Conservation (phyloP, 2,888 invertebrate species). For the Ochropacha duplaris region DNA sequence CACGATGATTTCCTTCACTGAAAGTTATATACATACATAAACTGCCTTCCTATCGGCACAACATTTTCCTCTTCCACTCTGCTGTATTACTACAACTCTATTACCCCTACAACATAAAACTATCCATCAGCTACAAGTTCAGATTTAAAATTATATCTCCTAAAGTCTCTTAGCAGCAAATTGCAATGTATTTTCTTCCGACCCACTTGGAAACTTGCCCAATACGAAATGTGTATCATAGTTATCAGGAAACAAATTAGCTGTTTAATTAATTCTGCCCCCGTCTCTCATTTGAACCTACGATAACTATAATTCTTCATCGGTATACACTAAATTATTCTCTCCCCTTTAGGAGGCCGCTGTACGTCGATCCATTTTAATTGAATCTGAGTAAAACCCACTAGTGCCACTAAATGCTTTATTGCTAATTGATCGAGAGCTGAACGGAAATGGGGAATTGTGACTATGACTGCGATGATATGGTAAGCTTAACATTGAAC, state of each 20-base stretch:
- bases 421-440: constrained; percentile 53
- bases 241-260: background rate
- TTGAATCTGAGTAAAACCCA: constrained; percentile 55
- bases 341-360: constrained; percentile 34
- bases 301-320: constrained; percentile 26
- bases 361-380: constrained; percentile 49
- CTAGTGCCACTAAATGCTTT: constrained; percentile 52
- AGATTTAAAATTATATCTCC: too few relatives aligned
- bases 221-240: background rate
- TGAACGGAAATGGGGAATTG: constrained; percentile 32
- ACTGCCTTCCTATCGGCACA: too few relatives aligned
- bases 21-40: too few relatives aligned
- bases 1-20: too few relatives aligned
- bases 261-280: background rate
- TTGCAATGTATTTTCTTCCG: background rate
- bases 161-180: background rate
- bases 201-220: background rate
- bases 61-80: too few relatives aligned
- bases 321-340: constrained; percentile 42
- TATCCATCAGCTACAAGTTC: too few relatives aligned
- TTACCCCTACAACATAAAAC: too few relatives aligned
- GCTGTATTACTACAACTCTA: too few relatives aligned
- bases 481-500: constrained; percentile 4
- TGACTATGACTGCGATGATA: constrained; percentile 8
- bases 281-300: constrained; percentile 1